phyloP scores from a whole-genome alignment of 2,797 vertebrate species.

The Enteromius mattozi region DNA sequence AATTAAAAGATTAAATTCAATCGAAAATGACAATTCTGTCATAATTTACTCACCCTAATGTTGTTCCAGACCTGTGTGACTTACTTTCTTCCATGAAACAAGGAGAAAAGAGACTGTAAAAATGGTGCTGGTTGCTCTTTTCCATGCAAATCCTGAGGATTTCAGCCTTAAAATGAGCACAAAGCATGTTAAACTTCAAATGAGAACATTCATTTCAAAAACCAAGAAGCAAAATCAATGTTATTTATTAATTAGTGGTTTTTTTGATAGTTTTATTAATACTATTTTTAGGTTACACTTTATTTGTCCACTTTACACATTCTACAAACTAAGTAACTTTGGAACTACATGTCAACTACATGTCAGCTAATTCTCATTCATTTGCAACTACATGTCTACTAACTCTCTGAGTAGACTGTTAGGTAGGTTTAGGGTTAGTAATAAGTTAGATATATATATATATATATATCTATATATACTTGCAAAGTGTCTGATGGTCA shows the following conservation, averaged over 20 bases:
- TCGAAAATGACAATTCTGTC: background rate
- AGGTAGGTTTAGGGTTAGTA: too few species aligned
- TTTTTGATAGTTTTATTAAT: background rate
- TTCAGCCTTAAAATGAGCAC: background rate
- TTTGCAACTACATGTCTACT: too few species aligned
- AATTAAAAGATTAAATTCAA: background rate
- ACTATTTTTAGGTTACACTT: too few species aligned
- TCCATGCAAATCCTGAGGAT: background rate
- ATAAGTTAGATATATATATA: too few species aligned
- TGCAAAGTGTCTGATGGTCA: too few species aligned
- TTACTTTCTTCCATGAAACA: background rate
- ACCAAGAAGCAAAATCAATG: too few species aligned
- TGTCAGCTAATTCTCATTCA: too few species aligned
- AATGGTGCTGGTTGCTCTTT: background rate
- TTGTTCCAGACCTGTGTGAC: background rate
- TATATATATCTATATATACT: too few species aligned
- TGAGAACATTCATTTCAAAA: background rate
- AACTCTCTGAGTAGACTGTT: too few species aligned
- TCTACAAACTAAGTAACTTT: too few species aligned
- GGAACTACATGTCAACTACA: too few species aligned
- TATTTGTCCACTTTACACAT: too few species aligned
- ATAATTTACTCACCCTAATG: background rate
- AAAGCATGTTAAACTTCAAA: background rate
- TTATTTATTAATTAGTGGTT: background rate
- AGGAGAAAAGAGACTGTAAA: background rate